Evolutionary conservation across 2,888 invertebrate genomes (phyloP).

Genomic region (Callyntrura sp.): DNA sequence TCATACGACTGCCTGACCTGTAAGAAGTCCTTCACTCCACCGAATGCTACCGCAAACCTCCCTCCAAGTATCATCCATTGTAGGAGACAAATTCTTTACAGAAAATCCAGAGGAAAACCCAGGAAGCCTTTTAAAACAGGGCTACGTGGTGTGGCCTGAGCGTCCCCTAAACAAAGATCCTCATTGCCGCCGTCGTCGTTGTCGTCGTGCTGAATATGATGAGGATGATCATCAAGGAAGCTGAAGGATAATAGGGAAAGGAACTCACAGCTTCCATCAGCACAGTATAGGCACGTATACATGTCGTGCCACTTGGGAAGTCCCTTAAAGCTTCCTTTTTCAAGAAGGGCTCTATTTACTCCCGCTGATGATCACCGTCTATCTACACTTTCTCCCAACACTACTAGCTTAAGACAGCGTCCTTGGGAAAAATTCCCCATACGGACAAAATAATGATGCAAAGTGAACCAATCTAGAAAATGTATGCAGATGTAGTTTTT

Average conservation of each 20-base stretch:
- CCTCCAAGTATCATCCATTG: background rate
- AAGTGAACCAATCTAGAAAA: conserved; percentile 58
- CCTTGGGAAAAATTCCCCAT: conserved; percentile 19
- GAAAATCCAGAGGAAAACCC: background rate
- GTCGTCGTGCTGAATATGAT: conserved; percentile 19
- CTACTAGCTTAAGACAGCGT: background rate
- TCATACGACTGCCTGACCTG: too few species aligned
- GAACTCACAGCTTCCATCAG: background rate
- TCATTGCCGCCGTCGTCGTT: background rate
- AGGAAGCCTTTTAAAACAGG: background rate
- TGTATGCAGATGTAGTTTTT: conserved; percentile 45
- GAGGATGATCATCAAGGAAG: conserved; percentile 1
- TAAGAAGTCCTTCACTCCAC: conserved; percentile 17
- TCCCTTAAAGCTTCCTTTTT: conserved; percentile 10
- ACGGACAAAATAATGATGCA: conserved; percentile 58
- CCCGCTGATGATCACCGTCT: background rate
- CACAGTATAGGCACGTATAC: too few species aligned
- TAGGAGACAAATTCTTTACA: background rate
- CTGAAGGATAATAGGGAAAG: background rate
- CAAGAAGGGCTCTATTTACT: background rate
- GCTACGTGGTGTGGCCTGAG: background rate
- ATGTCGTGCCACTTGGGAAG: too few species aligned
- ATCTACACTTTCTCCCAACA: too few species aligned
- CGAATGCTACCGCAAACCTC: background rate
- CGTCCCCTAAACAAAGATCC: conserved; percentile 22